Evolutionary conservation across 2,888 invertebrate genomes (phyloP), one percentile per base, ranked within the genome.

Genomic region (Nymphalis urticae): DNA sequence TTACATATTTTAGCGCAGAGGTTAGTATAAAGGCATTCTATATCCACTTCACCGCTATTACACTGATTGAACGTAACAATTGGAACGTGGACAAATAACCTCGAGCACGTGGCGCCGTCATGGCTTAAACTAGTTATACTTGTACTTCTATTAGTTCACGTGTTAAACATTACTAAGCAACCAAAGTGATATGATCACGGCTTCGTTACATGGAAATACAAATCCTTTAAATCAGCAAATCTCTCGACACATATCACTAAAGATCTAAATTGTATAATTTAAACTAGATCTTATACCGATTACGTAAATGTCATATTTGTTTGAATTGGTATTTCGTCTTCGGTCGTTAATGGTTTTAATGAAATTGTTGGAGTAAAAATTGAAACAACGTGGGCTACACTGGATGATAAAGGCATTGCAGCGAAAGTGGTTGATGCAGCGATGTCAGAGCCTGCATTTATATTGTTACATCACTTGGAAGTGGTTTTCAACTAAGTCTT

Each of bases 31-130:
- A 64, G 56, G 70, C 70, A 68, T 66, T 66, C 42, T 68, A 27
- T 66, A 65, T 65, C 60, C 64, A 68, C 50, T 64, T 53, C 54
- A 62, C 13, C 48, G 65, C 68, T 64, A 72, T 70, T 72, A 70
- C 60, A 58, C 61, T 68, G 66, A 72, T 72, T 70, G 66, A 75
- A 73, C 68, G 73, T 73, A 74, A 73, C 73, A 79, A 77, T 79
- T 76, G 72, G 76, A 78, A 75, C 75, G 73, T 75, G 74, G 68
- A 72, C 72, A 72, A 75, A 73, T 68, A 72, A 75, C 70, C 68
- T 74, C 61, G 70, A 67, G 73, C 81, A 82, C 80, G 81, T 82
- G 79, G 76, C 73, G 58, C 68, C 68, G 72, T 73, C 74, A 71
- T 73, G 75, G 61, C 60, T 70, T 66, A 64, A 79, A 83, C 80